phyloP scores from a whole-genome alignment of 2,888 invertebrate genomes.

The Ischnus inquisitorius region DNA sequence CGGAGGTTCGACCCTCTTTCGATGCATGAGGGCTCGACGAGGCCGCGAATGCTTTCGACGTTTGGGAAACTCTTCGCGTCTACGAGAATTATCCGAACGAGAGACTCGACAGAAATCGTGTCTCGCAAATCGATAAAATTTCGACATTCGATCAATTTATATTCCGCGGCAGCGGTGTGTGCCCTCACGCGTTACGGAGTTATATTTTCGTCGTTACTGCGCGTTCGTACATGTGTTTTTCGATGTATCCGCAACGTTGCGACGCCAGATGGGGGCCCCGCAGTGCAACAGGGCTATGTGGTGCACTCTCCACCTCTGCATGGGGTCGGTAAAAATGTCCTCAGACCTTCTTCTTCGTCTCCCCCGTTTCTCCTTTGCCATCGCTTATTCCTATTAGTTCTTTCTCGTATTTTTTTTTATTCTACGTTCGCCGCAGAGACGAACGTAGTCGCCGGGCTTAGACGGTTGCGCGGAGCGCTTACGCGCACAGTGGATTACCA shows the following conservation, averaged over 20 bases:
- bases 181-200: background rate
- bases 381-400: conserved; percentile 37
- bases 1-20: conserved; percentile 16
- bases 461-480: background rate
- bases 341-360: conserved; percentile 69
- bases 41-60: conserved; percentile 5
- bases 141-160: background rate
- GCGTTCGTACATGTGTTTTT: background rate
- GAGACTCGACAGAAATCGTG: no score
- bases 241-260: conserved; percentile 9
- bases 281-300: conserved; percentile 60
- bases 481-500: background rate
- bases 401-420: conserved; percentile 55
- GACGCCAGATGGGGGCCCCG: conserved; percentile 33
- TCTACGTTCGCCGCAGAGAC: conserved; percentile 8
- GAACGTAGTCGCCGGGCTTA: background rate
- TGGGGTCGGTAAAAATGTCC: conserved; percentile 81
- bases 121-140: no score
- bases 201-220: background rate
- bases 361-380: conserved; percentile 46
- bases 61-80: background rate
- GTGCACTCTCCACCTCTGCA: conserved; percentile 81
- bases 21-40: conserved; percentile 37
- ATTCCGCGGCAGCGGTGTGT: background rate
- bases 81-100: conserved; percentile 1